These are phyloP conservation scores for Actinostola sp. DNA, from an alignment of 92 coral and sea anemone species.

Conservation along the genomic window DNA sequence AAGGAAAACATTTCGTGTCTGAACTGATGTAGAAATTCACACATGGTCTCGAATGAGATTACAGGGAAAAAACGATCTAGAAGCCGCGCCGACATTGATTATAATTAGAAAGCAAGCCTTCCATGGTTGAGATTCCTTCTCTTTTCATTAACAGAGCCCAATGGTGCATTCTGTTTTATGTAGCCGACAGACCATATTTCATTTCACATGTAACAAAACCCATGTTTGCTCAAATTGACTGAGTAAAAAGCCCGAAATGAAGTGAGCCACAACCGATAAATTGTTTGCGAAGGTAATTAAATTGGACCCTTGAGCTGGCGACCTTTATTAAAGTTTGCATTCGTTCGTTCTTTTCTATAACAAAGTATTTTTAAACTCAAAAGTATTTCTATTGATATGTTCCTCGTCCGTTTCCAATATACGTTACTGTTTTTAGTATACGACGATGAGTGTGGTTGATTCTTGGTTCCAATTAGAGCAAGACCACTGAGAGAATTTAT, in stretches of 20 bases:
- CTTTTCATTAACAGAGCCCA: slow-evolving; percentile 29
- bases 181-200: slow-evolving; percentile 51
- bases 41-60: slow-evolving; percentile 33
- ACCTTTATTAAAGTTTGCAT: slow-evolving; percentile 57
- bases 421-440: neutral
- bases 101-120: slow-evolving; percentile 34
- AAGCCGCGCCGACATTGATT: slow-evolving; percentile 50
- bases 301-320: slow-evolving; percentile 25
- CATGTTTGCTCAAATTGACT: slow-evolving; percentile 63
- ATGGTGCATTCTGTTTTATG: slow-evolving; percentile 39
- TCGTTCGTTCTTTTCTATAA: slow-evolving; percentile 25
- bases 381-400: slow-evolving; percentile 16
- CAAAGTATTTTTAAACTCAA: slow-evolving; percentile 36
- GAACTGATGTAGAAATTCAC: slow-evolving; percentile 1
- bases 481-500: neutral
- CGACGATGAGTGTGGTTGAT: too few relatives aligned
- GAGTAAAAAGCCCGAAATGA: slow-evolving; percentile 58
- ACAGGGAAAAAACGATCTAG: slow-evolving; percentile 6
- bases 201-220: slow-evolving; percentile 44
- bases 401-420: neutral
- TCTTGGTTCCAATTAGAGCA: too few relatives aligned
- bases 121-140: slow-evolving; percentile 30
- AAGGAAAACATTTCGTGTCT: neutral
- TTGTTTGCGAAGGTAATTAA: slow-evolving; percentile 69
- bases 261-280: slow-evolving; percentile 59